Evolutionary conservation across 2,797 vertebrate genomes (phyloP), one percentile per base, ranked within the genome.

Genomic region (Etheostoma perlongum): DNA sequence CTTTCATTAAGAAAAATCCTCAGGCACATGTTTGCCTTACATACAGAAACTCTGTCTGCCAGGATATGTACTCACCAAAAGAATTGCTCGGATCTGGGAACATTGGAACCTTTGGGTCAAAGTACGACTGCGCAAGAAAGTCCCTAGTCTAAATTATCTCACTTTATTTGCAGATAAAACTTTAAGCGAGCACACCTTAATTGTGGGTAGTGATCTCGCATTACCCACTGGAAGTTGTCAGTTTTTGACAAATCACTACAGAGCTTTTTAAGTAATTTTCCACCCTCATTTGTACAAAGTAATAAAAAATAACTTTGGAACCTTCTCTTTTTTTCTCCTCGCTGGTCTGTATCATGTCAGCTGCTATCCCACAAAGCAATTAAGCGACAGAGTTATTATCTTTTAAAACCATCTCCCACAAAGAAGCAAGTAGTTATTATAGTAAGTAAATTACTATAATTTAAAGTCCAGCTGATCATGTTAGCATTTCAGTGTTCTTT

Each of bases 1-100:
- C 57, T 55, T 67, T 21, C 62, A 66, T 46, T 58, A n/a, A n/a
- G 30, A 58, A 60, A 71, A 65, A 42, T 53, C 69, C 25, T 46
- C 5, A 40, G 40, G 62, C 54, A 48, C 33, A 58, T 19, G 67
- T 74, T 55, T 30, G 55, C 11, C 3, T 49, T 49, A 16, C 30
- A 44, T 4, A 25, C 18, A 57, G 7, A n/a, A 52, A 30, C 6
- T 23, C 30, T 40, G 13, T 66, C 30, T 62, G 9, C n/a, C 10
- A 23, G 42, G 12, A 15, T 3, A 44, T 53, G 6, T 9, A 4
- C 33, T 52, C n/a, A 23, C 48, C 48, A 55, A 51, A 23, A 25
- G 10, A 33, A 52, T 46, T 57, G 66, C 49, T 60, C 1, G 33
- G 23, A 55, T 70, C 12, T 44, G 10, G 48, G 16, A 40, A 6